Evolutionary conservation across 1,140 invertebrate genomes (phyloP).

Genomic region (Luehdorfia chinensis): DNA sequence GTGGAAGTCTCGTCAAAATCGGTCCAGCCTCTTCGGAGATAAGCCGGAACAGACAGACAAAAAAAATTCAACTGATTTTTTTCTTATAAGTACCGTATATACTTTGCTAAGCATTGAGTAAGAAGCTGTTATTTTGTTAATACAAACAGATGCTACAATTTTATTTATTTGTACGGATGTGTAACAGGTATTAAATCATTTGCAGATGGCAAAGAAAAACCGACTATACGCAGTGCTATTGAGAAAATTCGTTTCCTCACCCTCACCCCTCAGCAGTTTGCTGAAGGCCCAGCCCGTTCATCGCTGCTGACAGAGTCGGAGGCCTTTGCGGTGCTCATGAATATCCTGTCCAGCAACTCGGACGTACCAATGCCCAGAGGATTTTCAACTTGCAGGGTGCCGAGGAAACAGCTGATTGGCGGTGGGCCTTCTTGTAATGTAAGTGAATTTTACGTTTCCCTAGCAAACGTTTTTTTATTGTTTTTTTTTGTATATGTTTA

Average conservation of each 20-base stretch:
- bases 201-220: constrained; percentile 34
- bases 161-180: too few relatives aligned
- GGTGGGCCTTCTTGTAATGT: constrained; percentile 47
- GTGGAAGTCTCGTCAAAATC: too few relatives aligned
- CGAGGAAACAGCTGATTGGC: constrained; percentile 57
- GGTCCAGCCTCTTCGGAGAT: too few relatives aligned
- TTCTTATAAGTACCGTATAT: too few relatives aligned
- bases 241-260: constrained; percentile 82
- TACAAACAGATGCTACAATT: too few relatives aligned
- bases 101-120: too few relatives aligned
- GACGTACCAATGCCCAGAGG: constrained; percentile 83
- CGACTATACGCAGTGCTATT: constrained; percentile 76
- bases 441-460: constrained; percentile 22
- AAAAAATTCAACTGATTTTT: too few relatives aligned
- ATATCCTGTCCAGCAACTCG: constrained; percentile 82
- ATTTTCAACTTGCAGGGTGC: constrained; percentile 79
- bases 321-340: constrained; percentile 88
- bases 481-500: neutral
- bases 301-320: constrained; percentile 84
- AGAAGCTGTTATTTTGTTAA: too few relatives aligned
- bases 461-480: too few relatives aligned
- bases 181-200: too few relatives aligned
- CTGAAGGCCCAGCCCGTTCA: constrained; percentile 85
- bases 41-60: too few relatives aligned
- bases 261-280: constrained; percentile 87